Evolutionary conservation across 2,797 vertebrate species (phyloP).

Genomic region (Mormyrops attenuatus): DNA sequence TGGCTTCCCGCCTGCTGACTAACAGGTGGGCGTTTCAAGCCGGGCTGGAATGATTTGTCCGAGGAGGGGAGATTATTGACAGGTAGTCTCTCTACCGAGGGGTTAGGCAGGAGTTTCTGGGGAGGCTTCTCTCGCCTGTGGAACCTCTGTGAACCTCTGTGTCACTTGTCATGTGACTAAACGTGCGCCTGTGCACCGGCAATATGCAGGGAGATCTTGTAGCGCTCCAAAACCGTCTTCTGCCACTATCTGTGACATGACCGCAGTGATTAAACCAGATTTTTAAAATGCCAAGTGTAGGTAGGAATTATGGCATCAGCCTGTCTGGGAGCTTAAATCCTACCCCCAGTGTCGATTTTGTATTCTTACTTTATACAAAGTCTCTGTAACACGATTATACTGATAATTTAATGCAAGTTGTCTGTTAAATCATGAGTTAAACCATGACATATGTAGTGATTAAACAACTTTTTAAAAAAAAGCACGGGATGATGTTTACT

Average conservation of each 20-base stretch:
- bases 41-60: constrained; percentile 58
- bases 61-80: background rate
- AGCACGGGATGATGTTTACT: background rate
- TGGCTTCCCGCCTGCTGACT: constrained; percentile 58
- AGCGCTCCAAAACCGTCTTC: background rate
- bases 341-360: background rate
- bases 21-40: constrained; percentile 67
- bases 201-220: background rate
- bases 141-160: no score
- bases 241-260: background rate
- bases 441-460: background rate
- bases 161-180: background rate
- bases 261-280: background rate
- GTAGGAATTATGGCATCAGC: background rate
- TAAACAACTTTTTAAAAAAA: background rate
- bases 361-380: background rate
- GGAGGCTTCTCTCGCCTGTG: background rate
- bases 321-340: background rate
- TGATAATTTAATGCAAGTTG: background rate
- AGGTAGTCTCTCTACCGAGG: background rate
- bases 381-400: background rate
- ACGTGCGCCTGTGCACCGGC: background rate
- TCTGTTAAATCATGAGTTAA: background rate
- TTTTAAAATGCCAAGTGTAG: background rate
- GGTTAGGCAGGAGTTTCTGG: background rate